These are phyloP conservation scores for Barnardius zonarius DNA, from an alignment of 2,113 vertebrate species.

Conservation along the genomic window DNA sequence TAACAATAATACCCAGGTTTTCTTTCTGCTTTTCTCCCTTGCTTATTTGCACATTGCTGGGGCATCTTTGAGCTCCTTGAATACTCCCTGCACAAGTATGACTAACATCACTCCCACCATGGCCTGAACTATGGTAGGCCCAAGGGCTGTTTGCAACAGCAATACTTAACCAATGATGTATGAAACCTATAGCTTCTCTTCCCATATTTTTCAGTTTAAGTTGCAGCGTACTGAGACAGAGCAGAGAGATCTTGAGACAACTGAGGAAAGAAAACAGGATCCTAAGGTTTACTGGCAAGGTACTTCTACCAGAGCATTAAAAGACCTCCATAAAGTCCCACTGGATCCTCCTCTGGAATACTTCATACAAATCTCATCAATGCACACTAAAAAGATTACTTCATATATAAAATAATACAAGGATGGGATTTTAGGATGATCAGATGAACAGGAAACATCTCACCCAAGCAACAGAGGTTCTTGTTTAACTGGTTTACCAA, in stretches of 20 bases:
- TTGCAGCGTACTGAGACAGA: background rate
- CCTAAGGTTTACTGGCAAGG: background rate
- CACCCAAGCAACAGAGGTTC: background rate
- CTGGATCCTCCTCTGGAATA: background rate
- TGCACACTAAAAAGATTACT: background rate
- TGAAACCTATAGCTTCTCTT: background rate
- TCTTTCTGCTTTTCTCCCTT: background rate
- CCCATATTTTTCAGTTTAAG: background rate
- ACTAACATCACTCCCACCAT: background rate
- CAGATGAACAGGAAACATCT: background rate
- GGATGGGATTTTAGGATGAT: background rate
- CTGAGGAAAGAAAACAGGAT: background rate
- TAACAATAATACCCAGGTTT: fast-evolving
- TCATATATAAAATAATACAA: background rate
- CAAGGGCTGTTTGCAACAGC: background rate
- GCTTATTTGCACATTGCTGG: background rate
- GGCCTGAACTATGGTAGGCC: background rate
- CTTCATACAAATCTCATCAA: background rate
- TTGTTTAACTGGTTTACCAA: background rate
- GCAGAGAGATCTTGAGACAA: background rate
- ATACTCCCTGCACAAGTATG: background rate
- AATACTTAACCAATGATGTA: no score
- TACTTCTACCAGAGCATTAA: background rate
- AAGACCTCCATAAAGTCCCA: background rate
- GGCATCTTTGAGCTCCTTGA: background rate